Evolutionary conservation across 2,888 invertebrate genomes (phyloP).

Genomic region (Meghimatium bilineatum): DNA sequence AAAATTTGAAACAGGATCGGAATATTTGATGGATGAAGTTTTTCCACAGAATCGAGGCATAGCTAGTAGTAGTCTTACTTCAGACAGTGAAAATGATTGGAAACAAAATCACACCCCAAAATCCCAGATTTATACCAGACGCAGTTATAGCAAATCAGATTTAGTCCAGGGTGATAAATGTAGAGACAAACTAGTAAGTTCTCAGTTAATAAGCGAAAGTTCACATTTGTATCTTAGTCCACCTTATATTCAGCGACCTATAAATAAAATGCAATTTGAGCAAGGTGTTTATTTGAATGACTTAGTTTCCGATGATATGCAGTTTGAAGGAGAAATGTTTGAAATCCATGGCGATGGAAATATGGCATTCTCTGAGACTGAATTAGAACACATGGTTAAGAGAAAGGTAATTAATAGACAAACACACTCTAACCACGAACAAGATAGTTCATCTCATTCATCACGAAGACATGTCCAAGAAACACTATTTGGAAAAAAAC

Average conservation of each 20-base stretch:
- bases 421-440: not conserved
- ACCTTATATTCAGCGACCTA: not conserved
- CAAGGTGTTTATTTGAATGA: not conserved
- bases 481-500: not conserved
- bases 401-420: not conserved
- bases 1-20: slow-evolving; percentile 9
- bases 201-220: not conserved
- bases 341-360: not conserved
- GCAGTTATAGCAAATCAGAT: too few relatives aligned
- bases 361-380: not conserved
- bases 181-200: not conserved
- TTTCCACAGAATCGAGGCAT: not conserved
- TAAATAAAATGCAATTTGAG: not conserved
- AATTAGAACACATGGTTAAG: not conserved
- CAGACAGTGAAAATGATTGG: not conserved
- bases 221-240: not conserved
- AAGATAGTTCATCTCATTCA: not conserved
- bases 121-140: not conserved
- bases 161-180: not conserved
- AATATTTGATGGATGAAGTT: not conserved
- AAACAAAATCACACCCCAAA: not conserved
- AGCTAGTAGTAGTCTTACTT: not conserved
- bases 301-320: not conserved
- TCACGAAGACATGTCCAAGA: not conserved
- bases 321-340: not conserved